Evolutionary conservation across 2,888 invertebrate genomes (phyloP).

Genomic region (Drosophila greeni): DNA sequence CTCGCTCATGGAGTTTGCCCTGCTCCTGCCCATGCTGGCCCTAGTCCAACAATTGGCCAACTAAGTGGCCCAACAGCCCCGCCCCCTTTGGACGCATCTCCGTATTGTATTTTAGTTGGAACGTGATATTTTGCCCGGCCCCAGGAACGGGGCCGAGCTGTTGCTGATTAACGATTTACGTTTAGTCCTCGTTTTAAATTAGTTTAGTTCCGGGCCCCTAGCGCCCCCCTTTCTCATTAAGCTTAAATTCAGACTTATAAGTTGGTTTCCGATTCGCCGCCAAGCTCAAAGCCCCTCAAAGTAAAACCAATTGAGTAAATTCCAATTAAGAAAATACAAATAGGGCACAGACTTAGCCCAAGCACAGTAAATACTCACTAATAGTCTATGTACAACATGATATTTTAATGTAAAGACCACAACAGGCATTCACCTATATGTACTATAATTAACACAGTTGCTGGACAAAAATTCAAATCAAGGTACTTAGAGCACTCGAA

Average conservation of each 20-base stretch:
- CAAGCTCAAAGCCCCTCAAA: slow-evolving; percentile 37
- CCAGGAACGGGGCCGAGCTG: slow-evolving; percentile 34
- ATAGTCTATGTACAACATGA: slow-evolving; percentile 27
- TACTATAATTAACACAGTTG: slow-evolving; percentile 57
- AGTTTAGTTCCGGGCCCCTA: slow-evolving; percentile 41
- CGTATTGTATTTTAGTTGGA: slow-evolving; percentile 59
- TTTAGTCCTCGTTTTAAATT: slow-evolving; percentile 36
- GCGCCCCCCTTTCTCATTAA: slow-evolving; percentile 4
- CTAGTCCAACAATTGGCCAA: slow-evolving; percentile 48
- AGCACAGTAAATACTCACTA: slow-evolving; percentile 35
- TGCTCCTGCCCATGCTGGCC: slow-evolving; percentile 55
- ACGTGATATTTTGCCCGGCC: slow-evolving; percentile 70
- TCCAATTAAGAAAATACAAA: background rate
- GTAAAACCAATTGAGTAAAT: slow-evolving; percentile 2
- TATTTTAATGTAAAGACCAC: slow-evolving; percentile 49
- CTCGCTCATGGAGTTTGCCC: slow-evolving; percentile 45
- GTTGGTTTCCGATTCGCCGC: slow-evolving; percentile 28
- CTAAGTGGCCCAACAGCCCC: slow-evolving; percentile 35
- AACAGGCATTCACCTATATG: slow-evolving; percentile 43
- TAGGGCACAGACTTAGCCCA: slow-evolving; percentile 13
- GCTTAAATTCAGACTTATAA: slow-evolving; percentile 18
- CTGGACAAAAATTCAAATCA: slow-evolving; percentile 33
- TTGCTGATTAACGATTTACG: slow-evolving; percentile 55
- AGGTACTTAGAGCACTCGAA: slow-evolving; percentile 22
- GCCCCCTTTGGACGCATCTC: slow-evolving; percentile 2